Evolutionary conservation across 1,140 invertebrate genomes (phyloP).

Genomic region (Hyposmocoma kahamanoa): DNA sequence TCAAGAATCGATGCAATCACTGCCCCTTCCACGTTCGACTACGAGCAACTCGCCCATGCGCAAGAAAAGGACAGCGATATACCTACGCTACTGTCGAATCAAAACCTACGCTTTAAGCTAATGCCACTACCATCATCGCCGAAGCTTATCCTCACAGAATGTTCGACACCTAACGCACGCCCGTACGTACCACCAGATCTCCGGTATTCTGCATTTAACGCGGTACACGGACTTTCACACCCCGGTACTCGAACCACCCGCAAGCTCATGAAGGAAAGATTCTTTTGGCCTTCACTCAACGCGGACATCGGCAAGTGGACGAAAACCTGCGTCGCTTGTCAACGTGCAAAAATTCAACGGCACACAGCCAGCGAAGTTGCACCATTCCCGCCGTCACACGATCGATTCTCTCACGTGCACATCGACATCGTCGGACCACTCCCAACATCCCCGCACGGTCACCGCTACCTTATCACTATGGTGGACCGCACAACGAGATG

Average conservation of each 20-base stretch:
- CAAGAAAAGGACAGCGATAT: background rate
- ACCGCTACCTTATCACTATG: slow-evolving; percentile 38
- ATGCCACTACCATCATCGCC: no score
- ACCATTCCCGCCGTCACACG: no score
- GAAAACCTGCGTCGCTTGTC: slow-evolving; percentile 26
- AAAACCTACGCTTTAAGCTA: no score
- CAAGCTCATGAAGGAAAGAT: slow-evolving; percentile 6
- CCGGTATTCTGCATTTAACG: background rate
- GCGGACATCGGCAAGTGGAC: slow-evolving; percentile 34
- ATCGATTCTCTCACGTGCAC: no score
- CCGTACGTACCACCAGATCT: background rate
- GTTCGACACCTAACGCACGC: background rate
- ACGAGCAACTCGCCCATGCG: background rate
- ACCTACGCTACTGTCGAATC: no score
- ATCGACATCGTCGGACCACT: slow-evolving; percentile 1
- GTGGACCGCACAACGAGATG: slow-evolving; percentile 52
- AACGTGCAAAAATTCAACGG: slow-evolving; percentile 21
- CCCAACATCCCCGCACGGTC: slow-evolving; percentile 14
- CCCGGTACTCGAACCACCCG: slow-evolving; percentile 7
- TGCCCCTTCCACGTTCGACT: background rate
- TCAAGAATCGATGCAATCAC: background rate
- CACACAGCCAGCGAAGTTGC: no score
- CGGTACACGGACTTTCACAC: slow-evolving; percentile 7
- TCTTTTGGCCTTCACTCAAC: slow-evolving; percentile 26
- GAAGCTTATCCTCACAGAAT: no score